phyloP scores from a whole-genome alignment of 2,888 invertebrate species.

The Campoplex capitator region DNA sequence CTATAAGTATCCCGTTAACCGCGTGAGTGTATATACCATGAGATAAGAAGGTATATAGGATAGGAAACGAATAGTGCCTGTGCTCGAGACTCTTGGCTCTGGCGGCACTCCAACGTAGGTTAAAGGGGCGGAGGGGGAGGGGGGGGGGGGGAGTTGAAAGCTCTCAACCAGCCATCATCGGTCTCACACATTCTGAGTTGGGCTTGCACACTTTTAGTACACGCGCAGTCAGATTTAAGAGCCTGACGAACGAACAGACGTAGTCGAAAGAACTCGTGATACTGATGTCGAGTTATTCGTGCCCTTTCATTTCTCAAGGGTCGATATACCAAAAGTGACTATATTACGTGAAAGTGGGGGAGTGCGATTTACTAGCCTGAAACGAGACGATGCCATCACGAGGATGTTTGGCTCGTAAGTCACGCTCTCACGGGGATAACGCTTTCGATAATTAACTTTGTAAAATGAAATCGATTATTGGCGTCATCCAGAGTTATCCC shows the following conservation, averaged over 20 bases:
- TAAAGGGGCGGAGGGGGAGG: conserved; percentile 1
- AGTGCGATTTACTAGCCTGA: conserved; percentile 36
- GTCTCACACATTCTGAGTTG: conserved; percentile 23
- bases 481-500: conserved; percentile 43
- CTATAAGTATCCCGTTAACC: conserved; percentile 75
- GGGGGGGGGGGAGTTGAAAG: conserved; percentile 27
- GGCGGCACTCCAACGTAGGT: conserved; percentile 69
- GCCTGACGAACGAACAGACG: conserved; percentile 22
- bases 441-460: conserved; percentile 82
- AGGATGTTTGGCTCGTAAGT: conserved; percentile 68
- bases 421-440: conserved; percentile 72
- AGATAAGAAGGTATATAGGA: conserved; percentile 73
- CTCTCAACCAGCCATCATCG: conserved; percentile 42
- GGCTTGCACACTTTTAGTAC: conserved; percentile 5
- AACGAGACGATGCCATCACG: conserved; percentile 52
- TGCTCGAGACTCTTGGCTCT: conserved; percentile 53
- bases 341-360: not conserved
- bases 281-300: not conserved
- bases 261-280: not conserved
- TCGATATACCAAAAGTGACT: conserved; percentile 32
- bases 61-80: conserved; percentile 57
- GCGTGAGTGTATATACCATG: conserved; percentile 40
- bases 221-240: conserved; percentile 1
- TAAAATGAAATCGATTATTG: conserved; percentile 80
- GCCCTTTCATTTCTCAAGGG: conserved; percentile 8